phyloP scores from a whole-genome alignment of 1,140 invertebrate species.

The Drosophila tsacasi region DNA sequence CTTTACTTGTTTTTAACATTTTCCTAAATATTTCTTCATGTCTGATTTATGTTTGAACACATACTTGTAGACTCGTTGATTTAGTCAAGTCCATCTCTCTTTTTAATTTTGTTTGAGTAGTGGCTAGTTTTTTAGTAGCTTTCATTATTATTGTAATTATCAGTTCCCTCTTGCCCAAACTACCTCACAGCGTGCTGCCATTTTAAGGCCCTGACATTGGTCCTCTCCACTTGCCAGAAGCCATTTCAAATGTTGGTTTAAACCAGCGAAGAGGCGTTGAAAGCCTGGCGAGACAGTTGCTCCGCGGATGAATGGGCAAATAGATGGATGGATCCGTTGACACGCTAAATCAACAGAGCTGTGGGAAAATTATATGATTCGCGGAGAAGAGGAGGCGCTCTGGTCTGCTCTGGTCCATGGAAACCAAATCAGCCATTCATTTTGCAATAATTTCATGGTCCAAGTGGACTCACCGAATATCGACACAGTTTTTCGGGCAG shows the following conservation, averaged over 20 bases:
- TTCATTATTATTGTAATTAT: background rate
- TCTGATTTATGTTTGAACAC: background rate
- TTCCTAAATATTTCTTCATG: background rate
- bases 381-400: constrained; percentile 39
- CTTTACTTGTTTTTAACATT: background rate
- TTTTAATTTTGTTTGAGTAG: background rate
- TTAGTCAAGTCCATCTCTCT: background rate
- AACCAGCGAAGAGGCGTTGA: constrained; percentile 33
- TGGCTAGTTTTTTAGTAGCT: background rate
- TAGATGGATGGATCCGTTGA: constrained; percentile 20
- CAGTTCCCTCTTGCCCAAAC: background rate
- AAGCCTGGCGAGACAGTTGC: constrained; percentile 37
- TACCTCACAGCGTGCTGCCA: constrained; percentile 11
- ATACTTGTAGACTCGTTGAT: background rate
- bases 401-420: constrained; percentile 46
- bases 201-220: background rate
- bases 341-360: constrained; percentile 30
- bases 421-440: constrained; percentile 45
- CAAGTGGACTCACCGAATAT: constrained; percentile 27
- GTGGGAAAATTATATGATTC: constrained; percentile 35
- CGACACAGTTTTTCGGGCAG: constrained; percentile 48
- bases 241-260: constrained; percentile 10
- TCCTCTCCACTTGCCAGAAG: background rate
- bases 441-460: constrained; percentile 24
- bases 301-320: constrained; percentile 19